These are phyloP conservation scores for Apodemia hepburni DNA, from an alignment of 2,888 invertebrate species.

Conservation along the genomic window DNA sequence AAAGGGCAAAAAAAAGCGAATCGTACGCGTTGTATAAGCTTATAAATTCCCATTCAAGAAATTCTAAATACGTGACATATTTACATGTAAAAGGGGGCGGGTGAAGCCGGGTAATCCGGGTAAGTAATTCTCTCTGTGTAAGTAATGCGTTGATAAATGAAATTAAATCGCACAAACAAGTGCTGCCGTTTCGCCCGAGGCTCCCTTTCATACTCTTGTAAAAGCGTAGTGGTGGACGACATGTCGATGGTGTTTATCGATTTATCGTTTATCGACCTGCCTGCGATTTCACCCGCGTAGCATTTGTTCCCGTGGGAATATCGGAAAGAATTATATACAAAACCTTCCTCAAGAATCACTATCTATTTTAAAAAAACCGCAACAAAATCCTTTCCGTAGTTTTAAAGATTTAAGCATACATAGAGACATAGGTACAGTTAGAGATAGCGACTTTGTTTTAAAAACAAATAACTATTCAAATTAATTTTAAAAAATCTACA, in stretches of 20 bases:
- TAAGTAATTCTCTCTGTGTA: slow-evolving; percentile 77
- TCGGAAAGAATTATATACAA: too few species aligned
- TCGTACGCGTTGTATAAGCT: neutral
- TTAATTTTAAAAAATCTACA: too few species aligned
- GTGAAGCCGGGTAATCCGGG: slow-evolving; percentile 66
- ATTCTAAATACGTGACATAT: slow-evolving; percentile 40
- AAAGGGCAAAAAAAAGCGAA: neutral
- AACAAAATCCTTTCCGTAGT: too few species aligned
- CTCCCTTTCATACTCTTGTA: slow-evolving; percentile 52
- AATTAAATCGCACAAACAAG: slow-evolving; percentile 81
- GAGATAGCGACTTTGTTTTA: too few species aligned
- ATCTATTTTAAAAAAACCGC: too few species aligned
- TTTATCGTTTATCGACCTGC: too few species aligned
- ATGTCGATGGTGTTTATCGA: neutral
- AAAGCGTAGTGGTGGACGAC: slow-evolving; percentile 43
- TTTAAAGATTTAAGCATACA: too few species aligned
- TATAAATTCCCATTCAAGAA: slow-evolving; percentile 19
- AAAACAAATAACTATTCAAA: too few species aligned
- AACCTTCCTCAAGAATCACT: too few species aligned
- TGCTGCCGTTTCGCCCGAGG: slow-evolving; percentile 61
- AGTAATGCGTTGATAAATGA: slow-evolving; percentile 80
- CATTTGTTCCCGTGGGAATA: too few species aligned
- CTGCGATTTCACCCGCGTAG: too few species aligned
- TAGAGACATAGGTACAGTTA: too few species aligned
- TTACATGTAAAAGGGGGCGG: slow-evolving; percentile 48